Evolutionary conservation across 92 coral and sea anemone genomes (phyloP).

Genomic region (Blastomussa wellsi): DNA sequence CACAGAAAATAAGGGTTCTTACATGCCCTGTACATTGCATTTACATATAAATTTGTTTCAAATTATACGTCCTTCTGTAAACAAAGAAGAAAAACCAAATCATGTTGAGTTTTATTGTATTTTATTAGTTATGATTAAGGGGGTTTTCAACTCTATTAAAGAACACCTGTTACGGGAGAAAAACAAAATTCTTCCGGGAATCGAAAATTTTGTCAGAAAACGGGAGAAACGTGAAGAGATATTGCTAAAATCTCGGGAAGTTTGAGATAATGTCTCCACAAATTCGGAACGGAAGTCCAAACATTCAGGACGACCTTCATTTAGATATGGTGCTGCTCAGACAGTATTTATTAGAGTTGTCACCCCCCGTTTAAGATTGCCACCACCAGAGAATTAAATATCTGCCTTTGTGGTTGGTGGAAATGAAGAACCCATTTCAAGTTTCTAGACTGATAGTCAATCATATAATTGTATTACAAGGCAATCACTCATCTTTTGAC

Average conservation of each 20-base stretch:
- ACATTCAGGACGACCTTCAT: too few relatives aligned
- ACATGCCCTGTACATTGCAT: neutral
- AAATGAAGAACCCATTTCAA: conserved; percentile 2
- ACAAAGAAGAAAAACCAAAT: neutral
- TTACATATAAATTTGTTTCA: conserved; percentile 2
- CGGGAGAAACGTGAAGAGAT: too few relatives aligned
- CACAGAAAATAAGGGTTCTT: neutral
- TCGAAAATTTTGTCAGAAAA: too few relatives aligned
- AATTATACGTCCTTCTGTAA: conserved; percentile 18
- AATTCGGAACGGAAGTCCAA: too few relatives aligned
- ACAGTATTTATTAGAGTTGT: too few relatives aligned
- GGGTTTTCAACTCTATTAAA: too few relatives aligned
- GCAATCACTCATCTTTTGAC: neutral
- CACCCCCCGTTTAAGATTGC: too few relatives aligned
- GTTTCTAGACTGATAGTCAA: neutral
- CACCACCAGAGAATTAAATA: neutral
- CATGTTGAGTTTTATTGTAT: neutral
- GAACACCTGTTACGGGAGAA: too few relatives aligned
- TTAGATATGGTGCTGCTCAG: too few relatives aligned
- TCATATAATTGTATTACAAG: neutral
- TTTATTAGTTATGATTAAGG: neutral
- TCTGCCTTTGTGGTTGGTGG: neutral
- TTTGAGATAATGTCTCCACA: too few relatives aligned
- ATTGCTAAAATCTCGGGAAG: too few relatives aligned
- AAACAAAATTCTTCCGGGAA: too few relatives aligned